Conservation (phyloP, 2,888 invertebrate species). For the Cryptophagus acutangulus region DNA sequence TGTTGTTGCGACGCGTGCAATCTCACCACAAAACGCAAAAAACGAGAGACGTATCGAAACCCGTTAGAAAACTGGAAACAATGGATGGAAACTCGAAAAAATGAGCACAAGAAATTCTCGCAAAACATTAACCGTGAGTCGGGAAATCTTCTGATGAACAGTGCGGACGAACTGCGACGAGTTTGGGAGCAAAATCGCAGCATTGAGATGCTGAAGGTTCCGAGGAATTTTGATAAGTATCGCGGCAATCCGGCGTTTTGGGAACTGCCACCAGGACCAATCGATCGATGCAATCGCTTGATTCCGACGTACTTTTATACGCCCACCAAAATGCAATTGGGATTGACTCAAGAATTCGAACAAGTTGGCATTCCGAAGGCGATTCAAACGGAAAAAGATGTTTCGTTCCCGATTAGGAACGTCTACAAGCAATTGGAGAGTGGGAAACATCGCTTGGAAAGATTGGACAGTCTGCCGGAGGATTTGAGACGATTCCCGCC, state of each 20-base stretch:
- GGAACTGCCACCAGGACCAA: constrained; percentile 34
- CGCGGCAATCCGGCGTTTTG: constrained; percentile 44
- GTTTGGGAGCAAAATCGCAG: constrained; percentile 35
- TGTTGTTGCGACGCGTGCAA: too few relatives aligned
- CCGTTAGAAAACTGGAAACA: constrained; percentile 29
- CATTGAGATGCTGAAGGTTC: constrained; percentile 36
- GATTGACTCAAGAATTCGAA: constrained; percentile 36
- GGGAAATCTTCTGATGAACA: constrained; percentile 36
- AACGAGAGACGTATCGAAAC: too few relatives aligned
- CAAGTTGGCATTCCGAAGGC: constrained; percentile 33
- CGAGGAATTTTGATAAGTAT: constrained; percentile 36
- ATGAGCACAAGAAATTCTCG: constrained; percentile 29
- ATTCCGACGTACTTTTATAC: constrained; percentile 32
- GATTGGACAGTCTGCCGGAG: constrained; percentile 24
- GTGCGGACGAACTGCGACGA: constrained; percentile 30
- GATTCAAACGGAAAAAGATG: constrained; percentile 36
- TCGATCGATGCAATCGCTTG: constrained; percentile 4
- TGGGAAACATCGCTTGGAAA: constrained; percentile 31
- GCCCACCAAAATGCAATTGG: constrained; percentile 31
- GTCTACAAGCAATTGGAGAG: constrained; percentile 32
- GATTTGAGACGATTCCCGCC: too few relatives aligned
- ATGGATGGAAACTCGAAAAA: constrained; percentile 37
- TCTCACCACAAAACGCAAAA: too few relatives aligned
- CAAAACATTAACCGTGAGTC: constrained; percentile 25
- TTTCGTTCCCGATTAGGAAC: constrained; percentile 25